These are phyloP conservation scores for Epirrita christyi DNA, from an alignment of 2,888 invertebrate genomes.

Conservation along the genomic window DNA sequence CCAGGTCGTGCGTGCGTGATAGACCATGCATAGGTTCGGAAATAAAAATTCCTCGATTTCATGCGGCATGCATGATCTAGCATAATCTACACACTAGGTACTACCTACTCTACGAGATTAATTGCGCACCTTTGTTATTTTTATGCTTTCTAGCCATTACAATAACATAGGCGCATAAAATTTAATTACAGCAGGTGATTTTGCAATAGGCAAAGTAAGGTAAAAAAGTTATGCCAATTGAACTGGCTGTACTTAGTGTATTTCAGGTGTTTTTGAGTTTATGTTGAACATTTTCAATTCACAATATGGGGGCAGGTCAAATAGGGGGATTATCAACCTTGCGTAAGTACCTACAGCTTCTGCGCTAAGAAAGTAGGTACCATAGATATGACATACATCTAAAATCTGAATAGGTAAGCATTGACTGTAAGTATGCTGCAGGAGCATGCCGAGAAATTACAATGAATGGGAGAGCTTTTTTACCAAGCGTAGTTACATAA, in stretches of 20 bases:
- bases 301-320: slow-evolving; percentile 63
- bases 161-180: slow-evolving; percentile 20
- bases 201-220: background rate
- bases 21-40: too few species aligned
- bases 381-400: too few species aligned
- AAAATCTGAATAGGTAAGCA: background rate
- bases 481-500: too few species aligned
- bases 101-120: background rate
- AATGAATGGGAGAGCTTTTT: too few species aligned
- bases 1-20: too few species aligned
- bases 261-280: background rate
- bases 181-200: background rate
- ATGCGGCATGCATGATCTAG: too few species aligned
- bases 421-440: too few species aligned
- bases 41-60: too few species aligned
- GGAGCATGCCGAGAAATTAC: too few species aligned
- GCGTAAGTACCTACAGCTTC: slow-evolving; percentile 47
- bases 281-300: background rate
- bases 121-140: slow-evolving; percentile 1
- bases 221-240: background rate
- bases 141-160: slow-evolving; percentile 12
- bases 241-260: background rate
- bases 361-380: too few species aligned
- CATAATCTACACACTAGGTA: too few species aligned
- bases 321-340: slow-evolving; percentile 62